Percentiles rank a stretch among this genome's conserved stretches.
Evolutionary conservation across 92 coral and sea anemone genomes (phyloP).

Genomic region (Epizoanthus stellaris): DNA sequence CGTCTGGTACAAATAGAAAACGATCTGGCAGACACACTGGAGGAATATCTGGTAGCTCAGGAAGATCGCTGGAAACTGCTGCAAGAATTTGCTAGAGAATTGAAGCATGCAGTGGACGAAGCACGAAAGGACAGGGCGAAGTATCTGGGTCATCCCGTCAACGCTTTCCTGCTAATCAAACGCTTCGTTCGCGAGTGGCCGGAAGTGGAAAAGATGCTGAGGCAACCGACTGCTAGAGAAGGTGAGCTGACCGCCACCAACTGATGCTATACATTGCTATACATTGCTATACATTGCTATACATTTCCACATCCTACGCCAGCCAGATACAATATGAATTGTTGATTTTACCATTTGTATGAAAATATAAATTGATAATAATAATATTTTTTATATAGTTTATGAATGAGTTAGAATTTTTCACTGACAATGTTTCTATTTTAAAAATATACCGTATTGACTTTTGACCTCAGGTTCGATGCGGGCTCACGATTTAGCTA

Average conservation of each 20-base stretch:
- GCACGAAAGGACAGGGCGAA: slow-evolving; percentile 56
- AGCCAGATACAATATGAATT: too few relatives aligned
- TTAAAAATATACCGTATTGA: too few relatives aligned
- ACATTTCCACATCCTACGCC: background rate
- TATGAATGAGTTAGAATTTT: too few relatives aligned
- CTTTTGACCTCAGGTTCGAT: too few relatives aligned
- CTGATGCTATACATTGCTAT: background rate
- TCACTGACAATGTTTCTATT: too few relatives aligned
- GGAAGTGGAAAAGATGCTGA: slow-evolving; percentile 60
- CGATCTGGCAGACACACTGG: slow-evolving; percentile 78
- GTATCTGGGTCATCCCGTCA: slow-evolving; percentile 89
- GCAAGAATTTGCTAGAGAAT: slow-evolving; percentile 63
- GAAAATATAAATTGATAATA: too few relatives aligned
- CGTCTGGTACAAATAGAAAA: slow-evolving; percentile 77
- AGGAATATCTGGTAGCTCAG: slow-evolving; percentile 74
- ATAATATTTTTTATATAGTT: too few relatives aligned
- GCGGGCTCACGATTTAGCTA: too few relatives aligned
- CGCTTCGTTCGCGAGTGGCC: slow-evolving; percentile 93
- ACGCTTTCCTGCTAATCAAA: slow-evolving; percentile 83
- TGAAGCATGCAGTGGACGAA: slow-evolving; percentile 62
- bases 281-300: background rate
- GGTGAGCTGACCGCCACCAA: slow-evolving; percentile 34
- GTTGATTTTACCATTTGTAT: too few relatives aligned
- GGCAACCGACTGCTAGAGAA: slow-evolving; percentile 61
- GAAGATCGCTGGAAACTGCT: slow-evolving; percentile 69